These are phyloP conservation scores for rabbit (Oryctolagus cuniculus) DNA, from an alignment of 2,113 vertebrate genomes.

Conservation along the genomic window mOryCun1.1 NC_091448.1:55225501-55226000, in stretches of 20 bases:
- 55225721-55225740: slow-evolving; percentile 34
- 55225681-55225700: background rate
- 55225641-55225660: background rate
- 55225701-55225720: slow-evolving; percentile 52
- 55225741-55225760: slow-evolving; percentile 46
- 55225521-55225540: background rate
- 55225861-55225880: slow-evolving; percentile 50
- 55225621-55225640: background rate
- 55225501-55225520: background rate
- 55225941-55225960: background rate
- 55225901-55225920: slow-evolving; percentile 2
- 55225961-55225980: slow-evolving; percentile 10
- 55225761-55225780: slow-evolving; percentile 58
- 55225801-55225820: slow-evolving; percentile 22
- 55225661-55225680: background rate
- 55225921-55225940: slow-evolving; percentile 37
- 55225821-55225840: background rate
- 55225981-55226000: background rate
- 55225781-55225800: slow-evolving; percentile 67
- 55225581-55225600: background rate
- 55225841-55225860: background rate
- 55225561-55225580: background rate
- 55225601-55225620: background rate
- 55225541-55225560: background rate
- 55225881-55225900: background rate